phyloP scores from a whole-genome alignment of 2,888 invertebrate genomes.

The Dicranocentrus wangi region DNA sequence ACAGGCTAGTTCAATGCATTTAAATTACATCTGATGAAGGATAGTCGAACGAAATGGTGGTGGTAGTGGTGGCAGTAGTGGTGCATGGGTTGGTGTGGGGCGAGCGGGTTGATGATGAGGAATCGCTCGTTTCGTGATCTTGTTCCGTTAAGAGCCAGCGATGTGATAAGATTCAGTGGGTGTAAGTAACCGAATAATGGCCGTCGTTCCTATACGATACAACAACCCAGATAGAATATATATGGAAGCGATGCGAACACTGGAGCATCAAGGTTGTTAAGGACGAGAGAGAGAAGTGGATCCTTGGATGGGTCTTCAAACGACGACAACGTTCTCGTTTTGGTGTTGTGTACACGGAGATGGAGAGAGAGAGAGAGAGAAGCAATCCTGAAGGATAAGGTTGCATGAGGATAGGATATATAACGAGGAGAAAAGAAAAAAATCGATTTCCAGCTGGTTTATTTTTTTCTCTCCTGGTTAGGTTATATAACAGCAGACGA shows the following conservation, averaged over 20 bases:
- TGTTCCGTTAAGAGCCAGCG: background rate
- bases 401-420: background rate
- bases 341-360: background rate
- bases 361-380: background rate
- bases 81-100: no score
- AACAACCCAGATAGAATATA: background rate
- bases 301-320: no score
- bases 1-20: constrained; percentile 48
- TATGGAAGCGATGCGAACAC: no score
- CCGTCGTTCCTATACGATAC: background rate
- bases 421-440: no score
- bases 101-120: no score
- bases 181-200: background rate
- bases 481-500: no score
- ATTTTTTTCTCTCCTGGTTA: no score
- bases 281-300: no score
- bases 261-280: no score
- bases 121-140: no score
- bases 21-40: constrained; percentile 53
- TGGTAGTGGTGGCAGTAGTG: no score
- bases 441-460: constrained; percentile 14
- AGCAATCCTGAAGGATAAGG: background rate
- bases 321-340: no score
- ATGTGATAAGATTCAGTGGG: background rate
- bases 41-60: background rate